Evolutionary conservation across 2,888 invertebrate genomes (phyloP).

Genomic region (Hirtodrosophila confusa): DNA sequence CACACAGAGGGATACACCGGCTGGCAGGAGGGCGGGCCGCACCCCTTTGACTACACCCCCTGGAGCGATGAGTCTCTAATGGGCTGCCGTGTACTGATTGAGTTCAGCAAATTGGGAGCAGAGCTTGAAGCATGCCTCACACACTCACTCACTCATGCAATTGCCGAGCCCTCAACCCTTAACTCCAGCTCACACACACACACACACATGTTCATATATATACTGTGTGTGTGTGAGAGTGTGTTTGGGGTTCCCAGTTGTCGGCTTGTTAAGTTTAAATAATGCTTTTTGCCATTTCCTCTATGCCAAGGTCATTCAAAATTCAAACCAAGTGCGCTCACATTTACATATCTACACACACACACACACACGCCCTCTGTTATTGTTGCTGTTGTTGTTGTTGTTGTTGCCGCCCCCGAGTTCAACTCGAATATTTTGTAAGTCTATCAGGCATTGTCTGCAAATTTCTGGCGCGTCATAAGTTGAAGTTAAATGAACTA

Average conservation of each 20-base stretch:
- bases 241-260: slow-evolving; percentile 52
- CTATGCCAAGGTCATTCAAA: slow-evolving; percentile 84
- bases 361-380: slow-evolving; percentile 7
- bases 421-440: slow-evolving; percentile 66
- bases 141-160: slow-evolving; percentile 32
- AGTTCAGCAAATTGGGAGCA: slow-evolving; percentile 76
- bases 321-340: slow-evolving; percentile 81
- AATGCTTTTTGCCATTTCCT: slow-evolving; percentile 79
- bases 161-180: slow-evolving; percentile 33
- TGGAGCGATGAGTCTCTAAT: slow-evolving; percentile 65
- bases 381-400: slow-evolving; percentile 23
- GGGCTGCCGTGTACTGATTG: slow-evolving; percentile 80
- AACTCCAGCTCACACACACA: slow-evolving; percentile 16
- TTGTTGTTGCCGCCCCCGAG: slow-evolving; percentile 45
- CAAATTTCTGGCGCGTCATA: slow-evolving; percentile 75
- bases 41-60: slow-evolving; percentile 43
- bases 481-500: slow-evolving; percentile 77
- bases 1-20: slow-evolving; percentile 2
- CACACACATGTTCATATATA: slow-evolving; percentile 12
- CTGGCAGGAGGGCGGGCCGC: slow-evolving; percentile 22
- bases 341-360: slow-evolving; percentile 39
- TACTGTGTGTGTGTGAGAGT: slow-evolving; percentile 30
- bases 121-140: slow-evolving; percentile 50
- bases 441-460: slow-evolving; percentile 71
- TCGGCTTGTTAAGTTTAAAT: slow-evolving; percentile 77